Base-by-base conservation (phyloP, 2,888 invertebrate genomes). In the Nymphalis c-album region DNA sequence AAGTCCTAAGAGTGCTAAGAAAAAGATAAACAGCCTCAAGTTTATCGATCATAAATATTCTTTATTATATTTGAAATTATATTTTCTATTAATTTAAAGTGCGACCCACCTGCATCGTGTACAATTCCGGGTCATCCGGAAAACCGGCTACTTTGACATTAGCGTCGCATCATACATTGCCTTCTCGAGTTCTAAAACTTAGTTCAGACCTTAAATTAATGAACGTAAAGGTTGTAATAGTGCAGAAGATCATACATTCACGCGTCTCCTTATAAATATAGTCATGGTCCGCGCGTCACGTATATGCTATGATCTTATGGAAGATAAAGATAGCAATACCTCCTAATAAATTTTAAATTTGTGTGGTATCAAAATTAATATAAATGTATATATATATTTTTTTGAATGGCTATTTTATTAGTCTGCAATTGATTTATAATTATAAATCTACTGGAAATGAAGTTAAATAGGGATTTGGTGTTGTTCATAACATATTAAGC, bases 131-230 rank as follows among this genome's bases (percentile, higher is more conserved):
- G 74, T 77, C 74, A 74, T 74, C 70, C 74, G 76, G 71, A 70
- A 75, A 76, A 76, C 76, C 75, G 76, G 76, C 75, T 73, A 64
- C 66, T 67, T 64, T 68, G 71, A 69, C 72, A 71, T 68, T 73
- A 70, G 75, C 77, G 78, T 76, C 78, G 59, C 62, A 53, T 63
- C 26, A 40, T 20, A 26, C 26, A 18, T 8, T 17, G 47, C 60
- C 45, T 46, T 16, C 46, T 46, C 6, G 45, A 58, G 35, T 20
- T 59, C 47, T 60, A n/a, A 22, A n/a, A 45, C 47, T 20, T 6
- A 46, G 26, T 40, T 66, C 17, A 69, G 40, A 64, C 67, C 57
- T 64, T 69, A 69, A 53, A 45, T 17, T 10, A 26, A 48, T 35
- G n/a, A 46, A 40, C 10, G 20, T 69, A 71, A 57, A 69, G 69